A percentile compares a stretch with the other conserved stretches of the same genome.
These are phyloP conservation scores for Pampus argenteus DNA, from an alignment of 2,797 vertebrate species.

Conservation along the genomic window DNA sequence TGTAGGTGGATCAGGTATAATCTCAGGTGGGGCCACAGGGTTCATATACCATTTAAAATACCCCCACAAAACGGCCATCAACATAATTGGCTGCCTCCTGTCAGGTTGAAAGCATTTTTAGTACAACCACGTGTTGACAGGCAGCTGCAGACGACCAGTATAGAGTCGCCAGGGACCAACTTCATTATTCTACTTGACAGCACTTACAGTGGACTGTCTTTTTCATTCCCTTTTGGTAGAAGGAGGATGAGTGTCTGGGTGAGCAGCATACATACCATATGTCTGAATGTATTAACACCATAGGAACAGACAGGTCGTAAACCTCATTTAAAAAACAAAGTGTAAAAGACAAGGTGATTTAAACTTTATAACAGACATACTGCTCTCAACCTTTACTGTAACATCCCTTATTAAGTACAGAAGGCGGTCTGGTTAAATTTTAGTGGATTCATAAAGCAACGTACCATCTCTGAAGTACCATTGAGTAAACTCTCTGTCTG, in stretches of 20 bases:
- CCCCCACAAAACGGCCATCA: conserved; percentile 29
- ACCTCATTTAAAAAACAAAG: not conserved
- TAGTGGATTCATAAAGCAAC: conserved; percentile 1
- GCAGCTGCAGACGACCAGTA: conserved; percentile 21
- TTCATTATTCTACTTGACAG: not conserved
- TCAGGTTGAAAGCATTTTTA: conserved; percentile 41
- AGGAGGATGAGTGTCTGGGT: too few species aligned
- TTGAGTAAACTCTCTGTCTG: conserved; percentile 6
- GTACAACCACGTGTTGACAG: conserved; percentile 6
- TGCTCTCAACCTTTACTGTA: not conserved
- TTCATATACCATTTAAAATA: conserved; percentile 9
- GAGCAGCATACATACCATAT: too few species aligned
- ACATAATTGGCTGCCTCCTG: conserved; percentile 31
- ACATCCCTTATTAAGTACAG: not conserved
- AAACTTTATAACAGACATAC: not conserved
- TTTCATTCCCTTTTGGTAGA: too few species aligned
- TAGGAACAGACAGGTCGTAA: not conserved
- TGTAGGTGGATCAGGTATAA: not conserved
- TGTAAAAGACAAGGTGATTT: not conserved
- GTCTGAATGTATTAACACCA: too few species aligned
- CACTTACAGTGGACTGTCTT: not conserved
- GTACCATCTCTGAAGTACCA: not conserved
- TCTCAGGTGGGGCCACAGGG: not conserved
- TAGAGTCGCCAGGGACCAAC: not conserved
- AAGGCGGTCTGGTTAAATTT: not conserved